Base-by-base conservation (phyloP, 30 jellyfish, hydroid and myxozoan species). In the Chironex yamaguchii region DNA sequence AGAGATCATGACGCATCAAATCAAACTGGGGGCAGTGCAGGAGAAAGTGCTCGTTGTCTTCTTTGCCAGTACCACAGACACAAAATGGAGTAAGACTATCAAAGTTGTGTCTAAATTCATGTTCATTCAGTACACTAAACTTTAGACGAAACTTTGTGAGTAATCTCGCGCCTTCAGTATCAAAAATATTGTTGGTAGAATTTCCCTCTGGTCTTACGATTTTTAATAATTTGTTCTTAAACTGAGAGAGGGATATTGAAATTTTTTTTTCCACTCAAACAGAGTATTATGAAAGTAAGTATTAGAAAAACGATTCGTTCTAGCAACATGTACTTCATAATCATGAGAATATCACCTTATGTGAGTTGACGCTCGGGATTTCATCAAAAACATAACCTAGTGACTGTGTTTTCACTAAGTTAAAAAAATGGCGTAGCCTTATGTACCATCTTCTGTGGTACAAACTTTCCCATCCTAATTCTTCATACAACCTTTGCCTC, bases 381-480 rank as follows among this genome's bases (percentile, higher is more conserved):
- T 74, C 78, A 42, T 74, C 76, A 74, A 74, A 49, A 2, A 74
- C 74, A 31, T 74, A 74, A 48, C 24, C 29, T 0, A 74, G 87
- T 13, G 87, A 42, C 1, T 3, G 54, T 74, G 77, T 1, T 26
- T 48, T 74, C 4, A 2, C 29, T 26, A 49, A 22, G 54, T 29
- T 76, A 28, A 51, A 76, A 21, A 76, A 76, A 29, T 76, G 89
- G 79, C 89, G 62, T 31, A 76, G 66, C 26, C 89, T 2, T 52
- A 77, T 51, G 54, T 52, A 76, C 89, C 89, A 76, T 34, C 89
- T 52, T 25, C 89, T 76, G 77, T 42, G 77, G 42, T 74, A 74
- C 22, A 74, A 17, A 74, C 77, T 74, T 49, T 74, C 77, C 90
- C 91, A 67, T 29, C 91, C 91, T 27, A 81, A 48, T 64, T 81